Conservation (phyloP, 2,888 invertebrate species). For the Leptothorax acervorum region DNA sequence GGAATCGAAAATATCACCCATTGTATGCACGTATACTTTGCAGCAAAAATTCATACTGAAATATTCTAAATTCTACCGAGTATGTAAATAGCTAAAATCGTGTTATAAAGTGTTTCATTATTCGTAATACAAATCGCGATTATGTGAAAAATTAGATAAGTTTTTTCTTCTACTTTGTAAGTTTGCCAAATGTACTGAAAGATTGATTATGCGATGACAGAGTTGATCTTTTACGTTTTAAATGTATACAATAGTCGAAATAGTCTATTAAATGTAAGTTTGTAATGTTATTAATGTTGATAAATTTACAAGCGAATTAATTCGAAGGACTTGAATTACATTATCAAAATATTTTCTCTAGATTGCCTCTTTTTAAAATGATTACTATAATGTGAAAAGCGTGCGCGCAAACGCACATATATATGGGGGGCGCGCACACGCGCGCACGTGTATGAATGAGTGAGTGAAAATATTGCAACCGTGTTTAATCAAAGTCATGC, state of each 20-base stretch:
- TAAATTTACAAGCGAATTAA: slow-evolving; percentile 29
- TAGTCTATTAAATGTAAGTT: slow-evolving; percentile 13
- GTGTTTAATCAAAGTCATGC: slow-evolving; percentile 19
- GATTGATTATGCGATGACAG: neutral
- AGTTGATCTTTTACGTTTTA: slow-evolving; percentile 5
- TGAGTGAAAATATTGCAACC: neutral
- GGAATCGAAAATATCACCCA: slow-evolving; percentile 19
- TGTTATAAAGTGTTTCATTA: slow-evolving; percentile 20
- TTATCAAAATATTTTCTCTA: slow-evolving; percentile 9
- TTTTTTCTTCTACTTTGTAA: neutral
- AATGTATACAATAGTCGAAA: slow-evolving; percentile 10
- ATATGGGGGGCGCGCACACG: neutral
- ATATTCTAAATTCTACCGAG: slow-evolving; percentile 22
- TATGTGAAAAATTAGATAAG: slow-evolving; percentile 24
- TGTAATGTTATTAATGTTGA: neutral
- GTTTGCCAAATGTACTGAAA: neutral
- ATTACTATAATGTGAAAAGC: neutral
- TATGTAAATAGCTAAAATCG: neutral
- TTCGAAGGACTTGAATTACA: neutral
- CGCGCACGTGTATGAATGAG: neutral
- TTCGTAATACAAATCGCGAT: neutral
- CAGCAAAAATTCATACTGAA: slow-evolving; percentile 31
- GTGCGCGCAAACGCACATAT: neutral
- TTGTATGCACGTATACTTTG: neutral
- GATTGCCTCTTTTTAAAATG: neutral